Evolutionary conservation across 1,140 invertebrate species (phyloP).

Genomic region (Xylocopa sonorina): DNA sequence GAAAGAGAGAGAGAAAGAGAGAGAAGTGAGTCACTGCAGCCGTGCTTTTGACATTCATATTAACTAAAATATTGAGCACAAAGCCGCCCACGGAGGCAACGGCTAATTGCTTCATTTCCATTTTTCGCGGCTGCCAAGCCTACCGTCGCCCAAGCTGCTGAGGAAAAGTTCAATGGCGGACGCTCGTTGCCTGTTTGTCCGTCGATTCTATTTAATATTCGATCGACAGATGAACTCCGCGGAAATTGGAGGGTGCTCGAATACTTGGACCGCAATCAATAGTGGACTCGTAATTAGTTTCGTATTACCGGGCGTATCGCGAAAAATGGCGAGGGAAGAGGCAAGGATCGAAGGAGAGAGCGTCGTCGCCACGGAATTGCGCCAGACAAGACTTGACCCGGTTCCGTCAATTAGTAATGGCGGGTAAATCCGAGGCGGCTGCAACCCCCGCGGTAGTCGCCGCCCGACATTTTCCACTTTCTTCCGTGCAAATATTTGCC

Average conservation of each 20-base stretch:
- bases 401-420: constrained; percentile 29
- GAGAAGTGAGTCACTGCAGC: too few species aligned
- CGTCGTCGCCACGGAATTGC: neutral
- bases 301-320: constrained; percentile 19
- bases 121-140: neutral
- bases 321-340: too few species aligned
- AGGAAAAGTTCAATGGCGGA: neutral
- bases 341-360: neutral
- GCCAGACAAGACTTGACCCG: constrained; percentile 11
- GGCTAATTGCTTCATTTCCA: constrained; percentile 8
- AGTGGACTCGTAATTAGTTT: constrained; percentile 29
- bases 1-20: accelerated
- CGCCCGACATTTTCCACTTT: neutral
- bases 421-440: neutral
- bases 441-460: neutral
- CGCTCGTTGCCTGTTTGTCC: neutral
- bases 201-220: constrained; percentile 27
- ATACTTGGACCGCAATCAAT: constrained; percentile 16
- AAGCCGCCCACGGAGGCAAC: neutral
- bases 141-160: too few species aligned
- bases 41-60: neutral
- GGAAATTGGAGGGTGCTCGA: constrained; percentile 1
- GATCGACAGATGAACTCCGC: neutral
- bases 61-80: neutral
- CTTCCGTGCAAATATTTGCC: constrained; percentile 12